Evolutionary conservation across 2,797 vertebrate genomes (phyloP), one percentile per base, ranked within the genome.

Genomic region (Syncerus caffer): DNA sequence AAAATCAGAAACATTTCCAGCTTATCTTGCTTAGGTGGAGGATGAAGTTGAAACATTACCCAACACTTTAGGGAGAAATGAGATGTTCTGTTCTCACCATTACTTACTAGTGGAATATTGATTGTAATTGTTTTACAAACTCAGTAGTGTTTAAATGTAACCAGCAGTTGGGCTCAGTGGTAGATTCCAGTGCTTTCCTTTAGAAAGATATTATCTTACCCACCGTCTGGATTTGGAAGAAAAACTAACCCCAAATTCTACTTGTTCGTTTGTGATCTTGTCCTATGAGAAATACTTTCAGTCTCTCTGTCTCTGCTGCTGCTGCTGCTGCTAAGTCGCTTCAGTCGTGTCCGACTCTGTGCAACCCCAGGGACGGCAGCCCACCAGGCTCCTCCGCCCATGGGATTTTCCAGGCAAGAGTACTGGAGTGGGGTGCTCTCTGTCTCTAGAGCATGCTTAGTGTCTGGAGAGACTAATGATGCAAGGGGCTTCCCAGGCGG

Each of bases 121-220:
- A 83, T 58, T 74, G 23, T 80, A 80, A 79, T 45, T 60, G 53
- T 51, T 19, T 94, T 90, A 78, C 31, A 60, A 85, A 89, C 9
- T 50, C 23, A 89, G 17, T 42, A 76, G 34, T 85, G 34, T 71
- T 29, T 10, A n/a, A 50, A 76, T n/a, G 29, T 83, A 78, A 45
- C 62, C 53, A 85, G 15, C 76, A 17, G 19, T 51, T 29, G 29
- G 21, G 21, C 47, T 83, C 78, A 89, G 34, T 38, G 29, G 45
- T 42, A 45, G 42, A 29, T 12, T 60, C 21, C 27, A 38, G 34
- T 62, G 62, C 21, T 34, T 29, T 88, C 23, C 42, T 74, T 90
- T 82, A 60, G n/a, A 87, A 86, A 13, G 13, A 16, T 45, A 53
- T 42, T 17, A 38, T 60, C 53, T 83, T 74, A 50, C 12, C 62